Percentiles rank a stretch among this genome's conserved stretches.
phyloP scores from a whole-genome alignment of 2,797 vertebrate species.

The Malurus splendens region DNA sequence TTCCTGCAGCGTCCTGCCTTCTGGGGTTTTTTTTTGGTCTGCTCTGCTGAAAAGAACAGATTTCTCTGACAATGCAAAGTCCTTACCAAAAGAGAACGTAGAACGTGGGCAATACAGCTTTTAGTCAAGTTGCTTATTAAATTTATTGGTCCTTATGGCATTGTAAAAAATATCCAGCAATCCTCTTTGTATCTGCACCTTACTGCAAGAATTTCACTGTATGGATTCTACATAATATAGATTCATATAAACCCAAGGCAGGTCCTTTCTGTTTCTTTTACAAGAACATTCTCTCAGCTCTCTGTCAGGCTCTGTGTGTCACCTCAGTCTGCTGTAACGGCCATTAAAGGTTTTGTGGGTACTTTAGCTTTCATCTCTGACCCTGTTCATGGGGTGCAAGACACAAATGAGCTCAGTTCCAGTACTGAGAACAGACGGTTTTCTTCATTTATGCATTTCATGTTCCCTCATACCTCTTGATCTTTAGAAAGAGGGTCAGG shows the following conservation, averaged over 20 bases:
- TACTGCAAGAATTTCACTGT: not conserved
- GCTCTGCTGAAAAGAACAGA: not conserved
- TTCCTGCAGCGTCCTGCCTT: not conserved
- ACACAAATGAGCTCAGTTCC: not conserved
- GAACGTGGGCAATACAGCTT: not conserved
- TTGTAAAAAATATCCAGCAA: not conserved
- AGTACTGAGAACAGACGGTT: not conserved
- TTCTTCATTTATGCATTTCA: not conserved
- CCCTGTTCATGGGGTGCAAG: not conserved
- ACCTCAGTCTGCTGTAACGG: not conserved
- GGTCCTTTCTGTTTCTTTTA: not conserved
- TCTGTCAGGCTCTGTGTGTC: not conserved
- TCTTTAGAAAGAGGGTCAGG: conserved; percentile 2
- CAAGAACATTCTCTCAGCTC: not conserved
- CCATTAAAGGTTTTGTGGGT: not conserved
- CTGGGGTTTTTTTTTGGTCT: not conserved
- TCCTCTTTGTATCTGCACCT: not conserved
- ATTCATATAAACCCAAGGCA: not conserved
- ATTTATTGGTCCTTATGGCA: not conserved
- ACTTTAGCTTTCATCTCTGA: not conserved
- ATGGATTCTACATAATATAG: not conserved
- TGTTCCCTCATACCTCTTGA: not conserved
- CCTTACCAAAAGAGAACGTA: not conserved
- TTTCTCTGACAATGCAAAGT: not conserved
- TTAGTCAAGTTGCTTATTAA: not conserved